A percentile compares a stretch with the other conserved stretches of the same genome.
Evolutionary conservation across 2,113 vertebrate genomes (phyloP).

Genomic region (Heterotis niloticus): DNA sequence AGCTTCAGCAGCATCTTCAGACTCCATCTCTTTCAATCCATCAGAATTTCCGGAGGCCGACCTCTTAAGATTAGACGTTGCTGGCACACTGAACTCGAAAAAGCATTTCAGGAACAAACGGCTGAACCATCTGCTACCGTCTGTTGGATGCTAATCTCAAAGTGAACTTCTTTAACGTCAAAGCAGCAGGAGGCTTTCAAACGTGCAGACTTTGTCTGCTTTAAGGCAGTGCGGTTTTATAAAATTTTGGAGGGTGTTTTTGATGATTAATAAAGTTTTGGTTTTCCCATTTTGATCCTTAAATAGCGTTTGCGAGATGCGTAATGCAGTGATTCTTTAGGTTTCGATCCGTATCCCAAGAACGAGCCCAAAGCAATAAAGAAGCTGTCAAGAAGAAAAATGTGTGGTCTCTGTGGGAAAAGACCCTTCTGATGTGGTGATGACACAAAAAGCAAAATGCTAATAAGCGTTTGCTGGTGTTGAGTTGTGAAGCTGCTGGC

Average conservation of each 20-base stretch:
- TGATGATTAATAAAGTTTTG: no score
- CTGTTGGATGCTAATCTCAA: background rate
- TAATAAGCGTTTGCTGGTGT: background rate
- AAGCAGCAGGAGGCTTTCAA: background rate
- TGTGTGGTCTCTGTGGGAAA: background rate
- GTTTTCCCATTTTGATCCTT: background rate
- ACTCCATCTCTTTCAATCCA: background rate
- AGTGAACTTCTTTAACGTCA: background rate
- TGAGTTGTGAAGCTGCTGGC: background rate
- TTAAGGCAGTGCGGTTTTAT: no score
- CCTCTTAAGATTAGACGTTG: background rate
- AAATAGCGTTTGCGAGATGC: background rate
- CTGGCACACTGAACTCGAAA: background rate
- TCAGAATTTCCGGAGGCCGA: background rate
- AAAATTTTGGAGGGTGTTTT: background rate
- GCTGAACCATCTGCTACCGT: background rate
- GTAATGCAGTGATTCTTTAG: background rate
- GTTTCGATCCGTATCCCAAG: background rate
- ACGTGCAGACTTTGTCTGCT: background rate
- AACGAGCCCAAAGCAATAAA: slow-evolving; percentile 10
- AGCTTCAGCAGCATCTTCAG: background rate
- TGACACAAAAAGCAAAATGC: background rate
- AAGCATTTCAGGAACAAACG: background rate
- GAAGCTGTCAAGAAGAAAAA: background rate
- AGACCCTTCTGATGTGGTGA: background rate